phyloP scores from a whole-genome alignment of 2,888 invertebrate genomes.

The Chydorus sphaericus region DNA sequence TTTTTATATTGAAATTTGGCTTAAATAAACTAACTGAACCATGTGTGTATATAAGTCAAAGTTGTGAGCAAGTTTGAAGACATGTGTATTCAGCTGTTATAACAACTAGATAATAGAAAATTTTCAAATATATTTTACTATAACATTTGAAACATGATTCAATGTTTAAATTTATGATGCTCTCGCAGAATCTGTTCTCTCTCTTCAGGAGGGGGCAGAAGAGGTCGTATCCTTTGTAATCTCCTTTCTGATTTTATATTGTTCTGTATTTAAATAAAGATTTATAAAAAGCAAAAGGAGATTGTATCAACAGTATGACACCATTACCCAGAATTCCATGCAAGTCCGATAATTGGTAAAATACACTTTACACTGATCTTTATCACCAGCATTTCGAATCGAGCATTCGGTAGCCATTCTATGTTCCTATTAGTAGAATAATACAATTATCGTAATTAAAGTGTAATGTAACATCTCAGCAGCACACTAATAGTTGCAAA shows the following conservation, averaged over 20 bases:
- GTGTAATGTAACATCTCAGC: background rate
- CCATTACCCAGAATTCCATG: constrained; percentile 8
- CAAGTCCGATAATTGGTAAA: constrained; percentile 8
- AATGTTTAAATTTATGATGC: background rate
- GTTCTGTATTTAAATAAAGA: too few species aligned
- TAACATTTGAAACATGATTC: too few species aligned
- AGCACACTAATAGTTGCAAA: background rate
- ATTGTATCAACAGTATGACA: too few species aligned
- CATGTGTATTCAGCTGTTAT: too few species aligned
- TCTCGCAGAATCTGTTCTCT: background rate
- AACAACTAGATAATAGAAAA: too few species aligned
- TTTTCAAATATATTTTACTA: background rate
- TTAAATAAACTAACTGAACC: too few species aligned
- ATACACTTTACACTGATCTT: background rate
- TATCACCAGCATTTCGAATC: background rate
- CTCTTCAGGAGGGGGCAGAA: constrained; percentile 4
- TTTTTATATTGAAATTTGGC: too few species aligned
- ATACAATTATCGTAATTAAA: too few species aligned
- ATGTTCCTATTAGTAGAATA: constrained; percentile 7
- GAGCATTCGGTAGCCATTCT: constrained; percentile 2
- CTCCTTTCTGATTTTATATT: constrained; percentile 4
- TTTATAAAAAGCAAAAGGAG: too few species aligned
- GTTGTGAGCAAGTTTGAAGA: too few species aligned
- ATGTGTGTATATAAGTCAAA: too few species aligned
- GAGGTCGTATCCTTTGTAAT: background rate